phyloP scores from a whole-genome alignment of 2,888 invertebrate species.

The Agrochola litura region DNA sequence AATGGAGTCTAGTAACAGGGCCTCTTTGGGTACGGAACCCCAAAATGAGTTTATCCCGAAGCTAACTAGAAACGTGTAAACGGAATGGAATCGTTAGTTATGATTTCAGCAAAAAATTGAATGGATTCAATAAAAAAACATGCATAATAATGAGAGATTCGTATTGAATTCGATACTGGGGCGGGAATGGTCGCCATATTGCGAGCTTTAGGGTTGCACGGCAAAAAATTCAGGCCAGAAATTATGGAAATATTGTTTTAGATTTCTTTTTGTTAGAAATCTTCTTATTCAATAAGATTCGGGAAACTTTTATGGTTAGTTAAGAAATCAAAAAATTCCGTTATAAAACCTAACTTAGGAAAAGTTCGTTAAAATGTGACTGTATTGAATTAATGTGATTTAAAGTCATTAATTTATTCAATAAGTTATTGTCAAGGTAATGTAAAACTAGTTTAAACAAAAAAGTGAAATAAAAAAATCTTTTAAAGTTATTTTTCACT shows the following conservation, averaged over 20 bases:
- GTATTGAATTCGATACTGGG: constrained; percentile 61
- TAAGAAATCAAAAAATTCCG: neutral
- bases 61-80: constrained; percentile 18
- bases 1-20: too few relatives aligned
- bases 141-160: constrained; percentile 67
- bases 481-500: too few relatives aligned
- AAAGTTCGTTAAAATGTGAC: neutral
- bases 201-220: constrained; percentile 56
- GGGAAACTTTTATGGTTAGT: constrained; percentile 13
- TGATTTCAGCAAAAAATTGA: constrained; percentile 50
- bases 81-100: constrained; percentile 44
- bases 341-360: neutral
- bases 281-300: constrained; percentile 34
- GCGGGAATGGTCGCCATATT: constrained; percentile 51
- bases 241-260: constrained; percentile 38
- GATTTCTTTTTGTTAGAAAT: constrained; percentile 31
- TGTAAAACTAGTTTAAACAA: neutral
- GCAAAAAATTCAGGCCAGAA: constrained; percentile 27
- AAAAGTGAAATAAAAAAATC: too few relatives aligned
- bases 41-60: neutral
- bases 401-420: neutral
- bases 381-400: neutral
- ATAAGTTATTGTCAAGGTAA: neutral
- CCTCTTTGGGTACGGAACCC: too few relatives aligned
- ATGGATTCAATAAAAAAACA: constrained; percentile 67